Percentiles rank a stretch among this genome's conserved stretches.
These are phyloP conservation scores for Caenorhabditis macrosperma DNA, from an alignment of 2,888 invertebrate genomes.

Conservation along the genomic window DNA sequence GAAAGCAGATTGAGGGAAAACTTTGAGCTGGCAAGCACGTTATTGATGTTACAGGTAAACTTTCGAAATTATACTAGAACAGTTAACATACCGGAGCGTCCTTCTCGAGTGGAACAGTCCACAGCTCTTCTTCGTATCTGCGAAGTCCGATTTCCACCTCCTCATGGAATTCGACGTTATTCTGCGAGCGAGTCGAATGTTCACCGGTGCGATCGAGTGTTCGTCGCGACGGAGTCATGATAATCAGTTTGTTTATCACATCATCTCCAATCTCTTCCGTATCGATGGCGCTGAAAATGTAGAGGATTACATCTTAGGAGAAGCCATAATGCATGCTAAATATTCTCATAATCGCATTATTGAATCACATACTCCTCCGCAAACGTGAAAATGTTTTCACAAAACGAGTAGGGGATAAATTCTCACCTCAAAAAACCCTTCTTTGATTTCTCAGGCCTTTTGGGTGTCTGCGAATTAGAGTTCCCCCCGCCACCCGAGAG, in stretches of 20 bases:
- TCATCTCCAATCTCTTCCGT: slow-evolving; percentile 82
- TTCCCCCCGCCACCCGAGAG: slow-evolving; percentile 82
- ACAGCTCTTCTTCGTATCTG: slow-evolving; percentile 95
- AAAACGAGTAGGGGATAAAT: background rate
- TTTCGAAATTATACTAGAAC: too few relatives aligned
- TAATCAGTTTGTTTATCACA: slow-evolving; percentile 85
- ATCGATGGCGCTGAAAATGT: slow-evolving; percentile 56
- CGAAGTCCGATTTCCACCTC: slow-evolving; percentile 96
- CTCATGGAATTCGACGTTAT: slow-evolving; percentile 93
- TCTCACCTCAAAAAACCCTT: slow-evolving; percentile 43
- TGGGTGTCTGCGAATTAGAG: slow-evolving; percentile 42
- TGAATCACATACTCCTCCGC: too few relatives aligned
- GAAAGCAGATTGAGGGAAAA: slow-evolving; percentile 15
- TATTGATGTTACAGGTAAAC: slow-evolving; percentile 15
- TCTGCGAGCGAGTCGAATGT: slow-evolving; percentile 88
- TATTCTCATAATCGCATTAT: slow-evolving; percentile 7
- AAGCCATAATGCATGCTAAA: too few relatives aligned
- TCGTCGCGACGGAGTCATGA: slow-evolving; percentile 88
- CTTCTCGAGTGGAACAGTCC: slow-evolving; percentile 82
- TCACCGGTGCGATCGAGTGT: slow-evolving; percentile 90
- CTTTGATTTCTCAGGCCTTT: slow-evolving; percentile 61
- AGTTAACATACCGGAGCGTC: slow-evolving; percentile 60
- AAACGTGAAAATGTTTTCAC: too few relatives aligned
- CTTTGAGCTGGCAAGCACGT: slow-evolving; percentile 6
- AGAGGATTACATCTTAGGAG: too few relatives aligned